Conservation (phyloP, 2,113 vertebrate species). For the Eleginops maclovinus region DNA sequence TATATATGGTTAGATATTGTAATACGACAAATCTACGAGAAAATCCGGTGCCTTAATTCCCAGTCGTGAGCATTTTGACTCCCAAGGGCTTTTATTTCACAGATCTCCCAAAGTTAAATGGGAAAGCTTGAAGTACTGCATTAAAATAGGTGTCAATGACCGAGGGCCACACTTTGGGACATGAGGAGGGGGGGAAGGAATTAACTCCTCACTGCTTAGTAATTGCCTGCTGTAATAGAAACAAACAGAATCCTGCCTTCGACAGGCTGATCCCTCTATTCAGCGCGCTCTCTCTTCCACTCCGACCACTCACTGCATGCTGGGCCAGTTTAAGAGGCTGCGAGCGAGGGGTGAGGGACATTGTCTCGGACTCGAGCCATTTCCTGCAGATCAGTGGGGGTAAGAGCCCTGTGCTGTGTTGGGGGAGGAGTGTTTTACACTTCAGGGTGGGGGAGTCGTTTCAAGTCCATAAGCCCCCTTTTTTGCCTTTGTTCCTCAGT, state of each 20-base stretch:
- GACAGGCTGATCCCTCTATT: constrained; percentile 79
- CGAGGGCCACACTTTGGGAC: constrained; percentile 78
- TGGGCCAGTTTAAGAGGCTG: constrained; percentile 80
- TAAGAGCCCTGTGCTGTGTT: constrained; percentile 78
- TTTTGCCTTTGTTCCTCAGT: constrained; percentile 85
- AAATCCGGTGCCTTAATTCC: constrained; percentile 15
- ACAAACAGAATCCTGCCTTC: constrained; percentile 81
- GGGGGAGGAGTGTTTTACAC: constrained; percentile 86
- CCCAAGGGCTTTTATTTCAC: constrained; percentile 42
- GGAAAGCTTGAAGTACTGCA: constrained; percentile 74
- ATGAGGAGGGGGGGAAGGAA: constrained; percentile 63
- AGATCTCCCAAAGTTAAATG: constrained; percentile 61
- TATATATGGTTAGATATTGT: background rate
- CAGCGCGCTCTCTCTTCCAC: constrained; percentile 74
- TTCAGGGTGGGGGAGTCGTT: constrained; percentile 82
- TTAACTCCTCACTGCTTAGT: constrained; percentile 80
- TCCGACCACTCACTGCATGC: constrained; percentile 80
- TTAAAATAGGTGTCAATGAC: constrained; percentile 82
- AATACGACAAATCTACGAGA: constrained; percentile 8
- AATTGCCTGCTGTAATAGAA: constrained; percentile 83
- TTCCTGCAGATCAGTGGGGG: constrained; percentile 86
- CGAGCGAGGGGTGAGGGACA: constrained; percentile 79
- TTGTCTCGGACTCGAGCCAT: constrained; percentile 84
- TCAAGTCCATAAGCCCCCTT: constrained; percentile 85
- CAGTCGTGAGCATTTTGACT: constrained; percentile 55